Evolutionary conservation across 1,140 invertebrate genomes (phyloP).

Genomic region (Oedothorax gibbosus): DNA sequence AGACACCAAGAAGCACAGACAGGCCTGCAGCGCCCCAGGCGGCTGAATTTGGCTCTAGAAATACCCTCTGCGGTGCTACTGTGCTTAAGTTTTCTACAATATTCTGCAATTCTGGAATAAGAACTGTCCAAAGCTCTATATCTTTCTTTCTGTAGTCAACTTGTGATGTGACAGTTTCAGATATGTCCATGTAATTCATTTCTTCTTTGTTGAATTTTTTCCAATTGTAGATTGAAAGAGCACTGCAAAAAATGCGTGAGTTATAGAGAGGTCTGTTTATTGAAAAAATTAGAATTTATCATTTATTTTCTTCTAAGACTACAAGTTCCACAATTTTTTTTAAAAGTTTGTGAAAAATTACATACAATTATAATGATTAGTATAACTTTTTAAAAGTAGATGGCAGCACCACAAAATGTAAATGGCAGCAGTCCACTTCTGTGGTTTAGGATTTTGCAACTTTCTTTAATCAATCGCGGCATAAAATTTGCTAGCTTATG

Average conservation of each 20-base stretch:
- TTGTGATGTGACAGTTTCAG: conserved; percentile 10
- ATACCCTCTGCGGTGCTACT: no score
- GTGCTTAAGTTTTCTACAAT: conserved; percentile 4
- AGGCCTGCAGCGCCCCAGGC: conserved; percentile 31
- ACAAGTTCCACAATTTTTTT: neutral
- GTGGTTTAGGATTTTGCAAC: no score
- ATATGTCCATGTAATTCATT: conserved; percentile 28
- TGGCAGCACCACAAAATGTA: no score
- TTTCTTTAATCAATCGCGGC: no score
- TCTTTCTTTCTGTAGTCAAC: conserved; percentile 18
- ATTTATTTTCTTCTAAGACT: neutral
- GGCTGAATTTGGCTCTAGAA: neutral
- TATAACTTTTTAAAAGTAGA: no score
- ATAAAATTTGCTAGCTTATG: no score
- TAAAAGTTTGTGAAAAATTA: neutral
- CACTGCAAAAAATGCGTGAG: neutral
- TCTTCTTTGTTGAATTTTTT: conserved; percentile 4
- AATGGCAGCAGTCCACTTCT: no score
- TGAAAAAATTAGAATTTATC: neutral
- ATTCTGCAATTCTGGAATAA: conserved; percentile 33
- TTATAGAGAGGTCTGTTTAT: neutral
- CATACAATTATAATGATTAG: no score
- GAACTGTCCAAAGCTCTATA: conserved; percentile 39
- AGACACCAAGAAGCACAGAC: conserved; percentile 5
- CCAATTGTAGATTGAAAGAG: conserved; percentile 14